Conservation (phyloP, 2,113 vertebrate genomes). For the Hucho hucho region DNA sequence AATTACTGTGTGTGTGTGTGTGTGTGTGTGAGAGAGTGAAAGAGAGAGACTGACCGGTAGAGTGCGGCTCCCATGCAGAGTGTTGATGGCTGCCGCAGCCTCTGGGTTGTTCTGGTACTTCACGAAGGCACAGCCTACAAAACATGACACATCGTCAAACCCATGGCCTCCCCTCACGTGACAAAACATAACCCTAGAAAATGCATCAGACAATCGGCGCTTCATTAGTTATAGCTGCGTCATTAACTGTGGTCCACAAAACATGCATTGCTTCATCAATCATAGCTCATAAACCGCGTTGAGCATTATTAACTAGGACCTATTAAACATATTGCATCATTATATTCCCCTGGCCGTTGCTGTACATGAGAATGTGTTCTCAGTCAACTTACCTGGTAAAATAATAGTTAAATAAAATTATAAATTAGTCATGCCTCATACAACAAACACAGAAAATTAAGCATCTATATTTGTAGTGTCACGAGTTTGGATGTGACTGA, state of each 20-base stretch:
- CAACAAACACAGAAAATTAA: conserved; percentile 53
- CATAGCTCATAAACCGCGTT: conserved; percentile 59
- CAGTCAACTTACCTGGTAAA: no score
- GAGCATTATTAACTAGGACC: conserved; percentile 70
- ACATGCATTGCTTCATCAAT: conserved; percentile 71
- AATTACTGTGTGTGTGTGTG: conserved; percentile 13
- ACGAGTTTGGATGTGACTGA: conserved; percentile 56
- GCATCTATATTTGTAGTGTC: conserved; percentile 50
- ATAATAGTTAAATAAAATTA: no score
- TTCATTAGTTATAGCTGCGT: conserved; percentile 63
- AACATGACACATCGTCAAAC: conserved; percentile 38
- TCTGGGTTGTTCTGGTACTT: conserved; percentile 78
- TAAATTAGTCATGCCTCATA: conserved; percentile 55
- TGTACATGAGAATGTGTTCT: no score
- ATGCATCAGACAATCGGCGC: conserved; percentile 56
- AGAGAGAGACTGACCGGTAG: conserved; percentile 66
- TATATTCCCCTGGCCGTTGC: no score
- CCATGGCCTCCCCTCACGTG: background rate
- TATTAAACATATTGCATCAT: conserved; percentile 67
- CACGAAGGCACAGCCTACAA: conserved; percentile 75
- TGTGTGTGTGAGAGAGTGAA: background rate
- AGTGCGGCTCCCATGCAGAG: conserved; percentile 76
- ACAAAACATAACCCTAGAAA: conserved; percentile 45
- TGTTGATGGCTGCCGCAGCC: conserved; percentile 76
- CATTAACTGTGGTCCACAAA: conserved; percentile 67